Base-by-base conservation (phyloP, 2,113 vertebrate genomes). In the Lutjanus erythropterus region DNA sequence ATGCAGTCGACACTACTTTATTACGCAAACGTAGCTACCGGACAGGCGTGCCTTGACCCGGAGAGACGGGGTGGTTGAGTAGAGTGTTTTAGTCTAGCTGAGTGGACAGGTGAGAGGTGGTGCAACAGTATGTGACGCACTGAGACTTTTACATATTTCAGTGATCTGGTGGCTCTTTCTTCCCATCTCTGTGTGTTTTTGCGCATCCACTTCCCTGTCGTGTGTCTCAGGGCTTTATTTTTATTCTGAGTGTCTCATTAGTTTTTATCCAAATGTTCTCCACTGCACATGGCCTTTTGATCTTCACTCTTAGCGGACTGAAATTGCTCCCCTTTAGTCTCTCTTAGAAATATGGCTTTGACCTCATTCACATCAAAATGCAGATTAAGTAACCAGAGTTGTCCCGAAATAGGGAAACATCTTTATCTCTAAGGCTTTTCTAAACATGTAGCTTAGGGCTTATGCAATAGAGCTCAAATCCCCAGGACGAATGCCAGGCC, bases 281-380 rank as follows among this genome's bases (percentile, higher is more conserved):
- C 35, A 27, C 47, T 60, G 66, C 62, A 50, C 71, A 35, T 71
- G 80, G 25, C 47, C 78, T 61, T 59, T 64, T 72, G 71, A 83
- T 68, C 64, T 76, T 66, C 23, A 21, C 61, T 68, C 59, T 55
- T 41, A 31, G 16, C 6, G n/a, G 44, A 61, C 71, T 42, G 29
- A 71, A 75, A 81, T 61, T 49, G 18, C 41, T 66, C 65, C 15
- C 27, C 41, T 70, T 72, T 42, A 62, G 21, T 56, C 27, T 71
- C 52, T 31, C 58, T 82, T 86, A 37, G 42, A 82, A 69, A 67
- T 62, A 79, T 61, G 7, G 0, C 27, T 75, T 78, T 86, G 72
- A 82, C 80, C 78, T 64, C 23, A 70, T 78, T 74, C 73, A 21
- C 74, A 68, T 67, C 39, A 37, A 73, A 78, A 81, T 65, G 64